phyloP scores from a whole-genome alignment of 1,140 invertebrate species.

The Tetranychus cinnabarinus region DNA sequence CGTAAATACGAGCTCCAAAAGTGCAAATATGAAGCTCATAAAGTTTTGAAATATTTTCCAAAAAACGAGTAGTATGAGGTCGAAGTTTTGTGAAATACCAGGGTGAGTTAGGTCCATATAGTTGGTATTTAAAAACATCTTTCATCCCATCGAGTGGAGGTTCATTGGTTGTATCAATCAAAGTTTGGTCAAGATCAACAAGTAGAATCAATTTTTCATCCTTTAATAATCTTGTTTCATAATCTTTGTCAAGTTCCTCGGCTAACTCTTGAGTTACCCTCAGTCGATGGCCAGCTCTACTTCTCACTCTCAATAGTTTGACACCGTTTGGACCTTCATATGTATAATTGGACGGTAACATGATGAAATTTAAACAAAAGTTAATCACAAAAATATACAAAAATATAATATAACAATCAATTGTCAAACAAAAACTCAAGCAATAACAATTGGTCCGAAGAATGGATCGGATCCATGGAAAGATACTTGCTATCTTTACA shows the following conservation, averaged over 20 bases:
- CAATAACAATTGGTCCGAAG: too few species aligned
- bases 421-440: too few species aligned
- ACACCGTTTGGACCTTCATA: too few species aligned
- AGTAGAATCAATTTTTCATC: conserved; percentile 72
- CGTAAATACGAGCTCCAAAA: conserved; percentile 88
- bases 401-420: too few species aligned
- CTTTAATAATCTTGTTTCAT: conserved; percentile 55
- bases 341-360: too few species aligned
- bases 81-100: conserved; percentile 89
- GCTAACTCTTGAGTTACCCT: conserved; percentile 71
- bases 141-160: conserved; percentile 38
- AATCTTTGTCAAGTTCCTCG: conserved; percentile 62
- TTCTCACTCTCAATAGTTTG: too few species aligned
- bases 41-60: conserved; percentile 54
- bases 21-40: conserved; percentile 97
- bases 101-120: conserved; percentile 44
- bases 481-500: too few species aligned
- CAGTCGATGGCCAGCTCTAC: conserved; percentile 29
- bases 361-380: too few species aligned
- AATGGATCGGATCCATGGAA: too few species aligned
- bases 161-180: conserved; percentile 97
- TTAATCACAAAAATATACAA: too few species aligned
- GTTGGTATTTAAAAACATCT: conserved; percentile 81
- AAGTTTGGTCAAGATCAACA: conserved; percentile 93
- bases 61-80: conserved; percentile 60